A percentile compares a stretch with the other conserved stretches of the same genome.
Evolutionary conservation across 30 jellyfish, hydroid and myxozoan species (phyloP).

Genomic region (Cassiopea xamachana): DNA sequence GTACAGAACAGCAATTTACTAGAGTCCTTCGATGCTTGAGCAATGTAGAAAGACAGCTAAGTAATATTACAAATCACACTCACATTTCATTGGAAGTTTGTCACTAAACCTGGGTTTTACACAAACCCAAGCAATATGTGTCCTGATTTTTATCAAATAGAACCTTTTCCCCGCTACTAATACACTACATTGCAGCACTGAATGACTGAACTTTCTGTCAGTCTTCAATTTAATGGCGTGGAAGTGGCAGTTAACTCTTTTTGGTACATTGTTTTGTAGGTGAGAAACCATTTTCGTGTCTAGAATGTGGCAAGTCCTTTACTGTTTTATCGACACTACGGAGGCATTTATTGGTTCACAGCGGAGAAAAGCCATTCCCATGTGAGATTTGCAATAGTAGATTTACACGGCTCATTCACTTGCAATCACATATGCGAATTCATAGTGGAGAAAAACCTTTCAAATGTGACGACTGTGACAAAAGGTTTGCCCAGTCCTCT

Average conservation of each 20-base stretch:
- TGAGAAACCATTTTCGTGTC: slow-evolving; percentile 68
- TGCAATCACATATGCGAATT: slow-evolving; percentile 61
- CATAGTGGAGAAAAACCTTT: slow-evolving; percentile 74
- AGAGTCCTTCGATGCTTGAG: too few relatives aligned
- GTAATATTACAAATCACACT: too few relatives aligned
- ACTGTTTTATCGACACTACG: slow-evolving; percentile 65
- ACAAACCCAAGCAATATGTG: too few relatives aligned
- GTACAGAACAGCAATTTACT: too few relatives aligned
- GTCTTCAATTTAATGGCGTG: neutral
- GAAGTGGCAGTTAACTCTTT: neutral
- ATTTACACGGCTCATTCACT: slow-evolving; percentile 49
- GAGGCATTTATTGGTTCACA: slow-evolving; percentile 53
- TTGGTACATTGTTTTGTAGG: slow-evolving; percentile 16
- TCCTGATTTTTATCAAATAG: too few relatives aligned
- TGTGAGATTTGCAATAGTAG: slow-evolving; percentile 53
- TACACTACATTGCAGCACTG: too few relatives aligned
- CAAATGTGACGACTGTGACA: slow-evolving; percentile 59
- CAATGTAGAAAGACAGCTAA: too few relatives aligned
- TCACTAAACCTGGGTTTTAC: too few relatives aligned
- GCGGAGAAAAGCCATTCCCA: slow-evolving; percentile 74
- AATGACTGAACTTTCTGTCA: neutral
- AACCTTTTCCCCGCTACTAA: too few relatives aligned
- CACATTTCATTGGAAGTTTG: too few relatives aligned
- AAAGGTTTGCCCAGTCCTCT: slow-evolving; percentile 62
- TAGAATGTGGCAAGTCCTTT: slow-evolving; percentile 71